Evolutionary conservation across 1,140 invertebrate species (phyloP), one percentile per base, ranked within the genome.

Genomic region (Cotesia glomerata): DNA sequence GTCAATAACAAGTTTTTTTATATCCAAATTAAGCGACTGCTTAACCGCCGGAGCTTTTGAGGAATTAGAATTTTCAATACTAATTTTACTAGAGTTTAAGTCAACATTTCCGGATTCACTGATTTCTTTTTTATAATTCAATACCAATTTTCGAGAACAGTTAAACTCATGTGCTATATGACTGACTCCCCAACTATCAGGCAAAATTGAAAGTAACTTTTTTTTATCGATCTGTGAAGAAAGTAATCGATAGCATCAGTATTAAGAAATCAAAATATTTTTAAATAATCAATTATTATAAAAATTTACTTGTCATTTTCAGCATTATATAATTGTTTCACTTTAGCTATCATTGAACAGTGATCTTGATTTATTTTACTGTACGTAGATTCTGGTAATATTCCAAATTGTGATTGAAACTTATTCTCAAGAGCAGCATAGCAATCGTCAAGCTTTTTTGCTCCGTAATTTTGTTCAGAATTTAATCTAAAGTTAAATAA

Each of bases 391-490:
- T 59, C 58, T 7, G 58, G 58, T 59, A 34, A 4, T 34, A 59
- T 59, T 59, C 58, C 16, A 59, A 59, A 59, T 59, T 32, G 58
- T 26, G 58, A 59, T 11, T 59, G 58, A 13, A 32, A 32, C 58
- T 34, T 59, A 59, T 59, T 59, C 26, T 59, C 58, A 8, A 59
- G 58, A 13, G 14, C 58, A 59, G 58, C 58, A 59, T 59, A 59
- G 58, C 26, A 8, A 14, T 59, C 58, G 11, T 59, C 58, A 59
- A 59, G 58, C 26, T 59, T 59, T 59, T 59, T 59, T 59, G 26
- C 58, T 59, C 26, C 58, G 11, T 59, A 59, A 59, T 34, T 59
- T 59, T 59, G 16, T 59, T 59, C 26, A 59, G 58, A 59, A 59
- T 59, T 8, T 59, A 59, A 59, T 13, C 58, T 59, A 8, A 26